phyloP scores from a whole-genome alignment of 2,888 invertebrate species.

The Drosophila antonietae region DNA sequence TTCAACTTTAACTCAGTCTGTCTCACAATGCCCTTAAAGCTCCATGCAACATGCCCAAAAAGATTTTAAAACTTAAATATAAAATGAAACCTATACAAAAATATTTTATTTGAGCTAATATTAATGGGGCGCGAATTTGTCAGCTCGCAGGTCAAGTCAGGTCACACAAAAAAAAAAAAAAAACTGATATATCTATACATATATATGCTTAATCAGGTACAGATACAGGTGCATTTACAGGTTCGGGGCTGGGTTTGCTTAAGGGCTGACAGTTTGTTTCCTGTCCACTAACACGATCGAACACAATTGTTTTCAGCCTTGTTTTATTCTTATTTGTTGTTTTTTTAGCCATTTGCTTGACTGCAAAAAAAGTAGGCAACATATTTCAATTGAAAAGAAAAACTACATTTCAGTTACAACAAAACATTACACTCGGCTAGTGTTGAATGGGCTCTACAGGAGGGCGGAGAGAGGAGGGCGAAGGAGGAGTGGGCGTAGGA shows the following conservation, averaged over 20 bases:
- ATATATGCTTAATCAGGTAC: not conserved
- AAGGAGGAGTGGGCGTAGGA: too few species aligned
- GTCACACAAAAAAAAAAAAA: too few species aligned
- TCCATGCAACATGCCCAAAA: too few species aligned
- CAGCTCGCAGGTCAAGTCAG: too few species aligned
- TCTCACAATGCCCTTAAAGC: too few species aligned
- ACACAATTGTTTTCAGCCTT: slow-evolving; percentile 47
- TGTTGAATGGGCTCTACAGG: slow-evolving; percentile 33
- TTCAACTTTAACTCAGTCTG: too few species aligned
- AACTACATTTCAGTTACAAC: slow-evolving; percentile 57
- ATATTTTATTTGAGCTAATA: too few species aligned
- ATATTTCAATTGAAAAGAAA: slow-evolving; percentile 61
- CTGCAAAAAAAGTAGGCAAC: slow-evolving; percentile 63
- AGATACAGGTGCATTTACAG: not conserved
- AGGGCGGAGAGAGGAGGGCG: slow-evolving; percentile 5
- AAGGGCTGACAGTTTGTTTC: slow-evolving; percentile 47
- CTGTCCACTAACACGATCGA: slow-evolving; percentile 49
- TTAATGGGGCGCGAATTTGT: too few species aligned
- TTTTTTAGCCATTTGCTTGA: slow-evolving; percentile 17
- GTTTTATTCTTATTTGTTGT: not conserved
- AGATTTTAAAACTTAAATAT: too few species aligned
- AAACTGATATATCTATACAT: not conserved
- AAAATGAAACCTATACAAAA: too few species aligned
- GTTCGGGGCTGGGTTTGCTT: slow-evolving; percentile 17
- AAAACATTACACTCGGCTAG: slow-evolving; percentile 58